Conservation (phyloP, 2,113 vertebrate genomes). For the Phoenicopterus ruber region DNA sequence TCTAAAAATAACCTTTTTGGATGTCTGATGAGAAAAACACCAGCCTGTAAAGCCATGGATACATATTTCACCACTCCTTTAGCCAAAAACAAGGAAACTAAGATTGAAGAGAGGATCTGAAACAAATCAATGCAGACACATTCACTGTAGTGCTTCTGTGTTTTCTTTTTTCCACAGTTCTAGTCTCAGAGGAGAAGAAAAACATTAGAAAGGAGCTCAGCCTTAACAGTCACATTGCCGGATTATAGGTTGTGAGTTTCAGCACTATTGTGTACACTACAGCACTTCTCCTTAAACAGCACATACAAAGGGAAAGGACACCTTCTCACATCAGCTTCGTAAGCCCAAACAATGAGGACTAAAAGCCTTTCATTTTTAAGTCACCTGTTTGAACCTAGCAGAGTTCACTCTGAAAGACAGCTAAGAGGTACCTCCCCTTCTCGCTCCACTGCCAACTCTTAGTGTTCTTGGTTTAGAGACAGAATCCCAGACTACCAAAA, state of each 20-base stretch:
- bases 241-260: neutral
- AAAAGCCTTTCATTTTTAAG: neutral
- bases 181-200: neutral
- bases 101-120: neutral
- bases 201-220: neutral
- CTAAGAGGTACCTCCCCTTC: neutral
- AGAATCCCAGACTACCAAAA: neutral
- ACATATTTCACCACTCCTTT: neutral
- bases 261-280: neutral
- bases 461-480: neutral
- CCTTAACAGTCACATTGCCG: neutral
- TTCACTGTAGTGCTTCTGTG: neutral
- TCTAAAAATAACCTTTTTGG: conserved; percentile 54
- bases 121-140: neutral
- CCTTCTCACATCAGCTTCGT: neutral
- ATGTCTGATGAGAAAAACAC: conserved; percentile 37
- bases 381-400: neutral
- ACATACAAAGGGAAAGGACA: neutral
- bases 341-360: neutral
- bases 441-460: neutral
- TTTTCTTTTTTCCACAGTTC: neutral
- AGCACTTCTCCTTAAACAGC: neutral
- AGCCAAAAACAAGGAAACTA: neutral
- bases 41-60: neutral
- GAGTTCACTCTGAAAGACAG: neutral